Evolutionary conservation across 92 coral and sea anemone species (phyloP).

Genomic region (Micromussa lordhowensis): DNA sequence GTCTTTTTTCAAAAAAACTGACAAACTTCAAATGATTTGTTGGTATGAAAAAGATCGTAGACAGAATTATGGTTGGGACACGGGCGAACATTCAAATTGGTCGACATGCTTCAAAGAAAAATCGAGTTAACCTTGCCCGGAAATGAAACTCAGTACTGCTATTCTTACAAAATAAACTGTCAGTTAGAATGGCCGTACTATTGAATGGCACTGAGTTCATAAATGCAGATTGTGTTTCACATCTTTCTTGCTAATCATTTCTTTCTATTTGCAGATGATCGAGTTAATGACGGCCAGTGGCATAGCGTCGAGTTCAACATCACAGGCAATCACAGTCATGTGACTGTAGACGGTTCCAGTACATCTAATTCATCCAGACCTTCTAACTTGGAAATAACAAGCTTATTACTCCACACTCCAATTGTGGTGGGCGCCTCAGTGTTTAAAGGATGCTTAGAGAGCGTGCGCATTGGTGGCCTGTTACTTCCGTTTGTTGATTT

Average conservation of each 20-base stretch:
- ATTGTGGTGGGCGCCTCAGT: slow-evolving; percentile 56
- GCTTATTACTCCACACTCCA: slow-evolving; percentile 45
- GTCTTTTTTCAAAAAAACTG: not conserved
- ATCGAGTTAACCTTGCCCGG: no score
- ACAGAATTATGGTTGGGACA: not conserved
- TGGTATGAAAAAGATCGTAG: not conserved
- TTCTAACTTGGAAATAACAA: slow-evolving; percentile 32
- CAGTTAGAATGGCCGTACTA: not conserved
- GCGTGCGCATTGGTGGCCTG: slow-evolving; percentile 83
- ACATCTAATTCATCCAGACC: slow-evolving; percentile 16
- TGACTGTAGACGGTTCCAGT: slow-evolving; percentile 49
- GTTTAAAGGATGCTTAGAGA: slow-evolving; percentile 87
- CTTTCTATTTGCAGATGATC: slow-evolving; percentile 42
- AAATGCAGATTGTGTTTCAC: no score
- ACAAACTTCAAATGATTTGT: not conserved
- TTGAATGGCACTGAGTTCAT: not conserved
- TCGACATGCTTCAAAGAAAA: not conserved
- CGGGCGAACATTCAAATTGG: not conserved
- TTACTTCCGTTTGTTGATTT: slow-evolving; percentile 84
- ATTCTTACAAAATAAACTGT: not conserved
- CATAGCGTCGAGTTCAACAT: slow-evolving; percentile 69
- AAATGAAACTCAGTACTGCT: not conserved
- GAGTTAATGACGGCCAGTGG: slow-evolving; percentile 88
- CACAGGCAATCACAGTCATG: slow-evolving; percentile 46
- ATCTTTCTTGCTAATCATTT: not conserved